Evolutionary conservation across 2,888 invertebrate genomes (phyloP).

Genomic region (Ditula angustiorana): DNA sequence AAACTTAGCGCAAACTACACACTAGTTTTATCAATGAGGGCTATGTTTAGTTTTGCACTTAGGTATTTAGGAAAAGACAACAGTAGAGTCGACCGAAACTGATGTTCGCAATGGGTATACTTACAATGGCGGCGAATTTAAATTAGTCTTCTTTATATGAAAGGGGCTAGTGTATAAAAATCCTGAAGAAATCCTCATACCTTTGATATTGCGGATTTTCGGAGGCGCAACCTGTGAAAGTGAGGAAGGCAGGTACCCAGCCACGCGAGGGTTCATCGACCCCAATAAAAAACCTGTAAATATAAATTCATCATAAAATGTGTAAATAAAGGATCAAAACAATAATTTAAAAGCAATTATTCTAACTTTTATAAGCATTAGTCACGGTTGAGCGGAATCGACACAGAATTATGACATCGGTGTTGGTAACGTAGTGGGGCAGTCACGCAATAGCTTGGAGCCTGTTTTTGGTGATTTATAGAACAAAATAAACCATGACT

Average conservation of each 20-base stretch:
- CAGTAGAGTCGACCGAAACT: too few relatives aligned
- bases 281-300: neutral
- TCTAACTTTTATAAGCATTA: slow-evolving; percentile 64
- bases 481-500: slow-evolving; percentile 72
- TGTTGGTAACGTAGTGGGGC: slow-evolving; percentile 64
- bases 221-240: too few relatives aligned
- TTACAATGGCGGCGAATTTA: too few relatives aligned
- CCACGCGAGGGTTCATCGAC: neutral
- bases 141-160: too few relatives aligned
- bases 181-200: too few relatives aligned
- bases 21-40: too few relatives aligned
- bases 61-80: too few relatives aligned
- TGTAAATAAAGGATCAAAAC: slow-evolving; percentile 17
- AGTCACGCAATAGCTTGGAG: slow-evolving; percentile 66
- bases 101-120: too few relatives aligned
- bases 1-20: too few relatives aligned
- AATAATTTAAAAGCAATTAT: slow-evolving; percentile 63
- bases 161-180: too few relatives aligned
- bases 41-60: too few relatives aligned
- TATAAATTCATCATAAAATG: neutral
- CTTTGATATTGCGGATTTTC: too few relatives aligned
- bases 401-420: slow-evolving; percentile 81
- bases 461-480: slow-evolving; percentile 82
- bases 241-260: neutral
- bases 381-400: slow-evolving; percentile 73